Conservation (phyloP, 35 echinoderm and acorn worm genomes). For the Stichopus chloronotus region DNA sequence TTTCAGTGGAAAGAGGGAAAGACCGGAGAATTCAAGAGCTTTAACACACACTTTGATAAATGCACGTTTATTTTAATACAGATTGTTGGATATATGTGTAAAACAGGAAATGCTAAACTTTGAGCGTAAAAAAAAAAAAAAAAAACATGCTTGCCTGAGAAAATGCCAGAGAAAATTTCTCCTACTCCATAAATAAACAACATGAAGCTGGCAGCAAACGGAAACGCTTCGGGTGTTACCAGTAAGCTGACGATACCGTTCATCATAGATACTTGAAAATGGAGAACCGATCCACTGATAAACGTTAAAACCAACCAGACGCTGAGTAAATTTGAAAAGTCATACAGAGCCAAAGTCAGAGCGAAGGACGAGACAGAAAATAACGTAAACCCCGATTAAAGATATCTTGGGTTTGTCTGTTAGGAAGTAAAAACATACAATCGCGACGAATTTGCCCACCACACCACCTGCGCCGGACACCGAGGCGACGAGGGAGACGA, state of each 20-base stretch:
- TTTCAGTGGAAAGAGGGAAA: no score
- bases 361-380: not conserved
- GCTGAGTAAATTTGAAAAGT: not conserved
- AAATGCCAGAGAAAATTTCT: constrained; percentile 26
- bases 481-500: constrained; percentile 7
- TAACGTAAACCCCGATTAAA: not conserved
- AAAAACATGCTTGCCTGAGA: constrained; percentile 21
- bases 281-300: not conserved
- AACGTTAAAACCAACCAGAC: constrained; percentile 17
- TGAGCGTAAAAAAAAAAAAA: no score
- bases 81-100: no score
- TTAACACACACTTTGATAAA: no score
- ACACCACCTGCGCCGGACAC: constrained; percentile 7
- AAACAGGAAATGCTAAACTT: no score
- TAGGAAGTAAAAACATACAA: constrained; percentile 4
- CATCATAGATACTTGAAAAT: constrained; percentile 27
- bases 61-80: no score
- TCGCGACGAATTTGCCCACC: not conserved
- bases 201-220: not conserved
- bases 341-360: not conserved
- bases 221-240: not conserved
- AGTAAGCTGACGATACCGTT: not conserved
- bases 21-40: no score
- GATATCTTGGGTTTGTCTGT: not conserved
- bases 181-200: constrained; percentile 22